These are phyloP conservation scores for Chauna torquata DNA, from an alignment of 2,113 vertebrate species.

Conservation along the genomic window DNA sequence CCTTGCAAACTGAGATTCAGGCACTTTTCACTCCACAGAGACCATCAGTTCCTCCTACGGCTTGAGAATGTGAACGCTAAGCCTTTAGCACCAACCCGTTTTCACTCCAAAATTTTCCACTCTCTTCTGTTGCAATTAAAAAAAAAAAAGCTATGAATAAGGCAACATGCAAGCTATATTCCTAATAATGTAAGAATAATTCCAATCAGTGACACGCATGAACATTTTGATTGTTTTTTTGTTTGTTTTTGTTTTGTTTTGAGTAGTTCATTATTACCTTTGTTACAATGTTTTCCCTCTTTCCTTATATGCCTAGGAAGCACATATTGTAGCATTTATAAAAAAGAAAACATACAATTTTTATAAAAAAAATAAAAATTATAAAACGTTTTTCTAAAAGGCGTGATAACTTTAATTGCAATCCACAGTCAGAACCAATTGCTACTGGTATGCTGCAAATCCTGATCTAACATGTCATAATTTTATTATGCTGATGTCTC, in stretches of 20 bases:
- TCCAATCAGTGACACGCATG: background rate
- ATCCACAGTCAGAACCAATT: slow-evolving; percentile 64
- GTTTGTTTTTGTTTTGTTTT: background rate
- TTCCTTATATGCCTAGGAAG: background rate
- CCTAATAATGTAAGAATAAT: background rate
- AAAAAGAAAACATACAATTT: background rate
- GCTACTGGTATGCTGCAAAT: slow-evolving; percentile 71
- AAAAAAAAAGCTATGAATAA: background rate
- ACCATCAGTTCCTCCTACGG: background rate
- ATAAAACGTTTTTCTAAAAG: slow-evolving; percentile 1
- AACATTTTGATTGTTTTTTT: background rate
- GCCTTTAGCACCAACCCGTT: background rate
- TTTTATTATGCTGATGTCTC: slow-evolving; percentile 66
- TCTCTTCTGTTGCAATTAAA: background rate
- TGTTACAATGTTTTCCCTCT: background rate
- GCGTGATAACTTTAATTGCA: slow-evolving; percentile 29
- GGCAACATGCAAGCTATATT: background rate
- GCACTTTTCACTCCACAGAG: background rate
- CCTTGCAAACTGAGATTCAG: background rate
- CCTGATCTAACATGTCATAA: slow-evolving; percentile 76
- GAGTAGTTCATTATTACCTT: background rate
- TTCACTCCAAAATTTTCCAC: background rate
- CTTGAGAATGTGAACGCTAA: background rate
- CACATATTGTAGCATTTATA: background rate
- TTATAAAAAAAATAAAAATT: background rate